These are phyloP conservation scores for Papilio demoleus DNA, from an alignment of 2,888 invertebrate species.

Conservation along the genomic window DNA sequence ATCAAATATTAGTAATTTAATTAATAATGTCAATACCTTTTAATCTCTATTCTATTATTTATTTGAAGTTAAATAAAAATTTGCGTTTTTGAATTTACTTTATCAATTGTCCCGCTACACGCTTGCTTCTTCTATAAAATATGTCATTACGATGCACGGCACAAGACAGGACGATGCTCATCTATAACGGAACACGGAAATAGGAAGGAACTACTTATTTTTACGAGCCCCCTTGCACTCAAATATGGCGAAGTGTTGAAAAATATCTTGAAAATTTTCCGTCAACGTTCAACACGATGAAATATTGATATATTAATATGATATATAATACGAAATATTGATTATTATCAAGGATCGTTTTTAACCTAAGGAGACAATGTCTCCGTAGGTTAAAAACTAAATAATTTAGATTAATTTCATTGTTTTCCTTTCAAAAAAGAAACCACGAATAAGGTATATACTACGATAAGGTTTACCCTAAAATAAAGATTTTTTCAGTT, in stretches of 20 bases:
- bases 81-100: no score
- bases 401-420: no score
- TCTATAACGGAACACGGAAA: slow-evolving; percentile 33
- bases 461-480: no score
- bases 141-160: slow-evolving; percentile 46
- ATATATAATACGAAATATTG: not conserved
- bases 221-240: slow-evolving; percentile 15
- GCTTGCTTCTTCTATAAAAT: slow-evolving; percentile 19
- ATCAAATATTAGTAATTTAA: no score
- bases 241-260: not conserved
- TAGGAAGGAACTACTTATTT: slow-evolving; percentile 33
- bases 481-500: no score
- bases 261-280: slow-evolving; percentile 1
- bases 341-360: no score
- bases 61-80: slow-evolving; percentile 2
- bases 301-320: not conserved
- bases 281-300: not conserved
- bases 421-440: no score
- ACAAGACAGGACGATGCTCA: slow-evolving; percentile 42
- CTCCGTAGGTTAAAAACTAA: no score
- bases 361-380: not conserved
- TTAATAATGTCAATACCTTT: not conserved
- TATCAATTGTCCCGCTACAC: not conserved
- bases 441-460: no score
- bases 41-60: not conserved